Conservation (phyloP, 2,888 invertebrate species). For the Labia minor region DNA sequence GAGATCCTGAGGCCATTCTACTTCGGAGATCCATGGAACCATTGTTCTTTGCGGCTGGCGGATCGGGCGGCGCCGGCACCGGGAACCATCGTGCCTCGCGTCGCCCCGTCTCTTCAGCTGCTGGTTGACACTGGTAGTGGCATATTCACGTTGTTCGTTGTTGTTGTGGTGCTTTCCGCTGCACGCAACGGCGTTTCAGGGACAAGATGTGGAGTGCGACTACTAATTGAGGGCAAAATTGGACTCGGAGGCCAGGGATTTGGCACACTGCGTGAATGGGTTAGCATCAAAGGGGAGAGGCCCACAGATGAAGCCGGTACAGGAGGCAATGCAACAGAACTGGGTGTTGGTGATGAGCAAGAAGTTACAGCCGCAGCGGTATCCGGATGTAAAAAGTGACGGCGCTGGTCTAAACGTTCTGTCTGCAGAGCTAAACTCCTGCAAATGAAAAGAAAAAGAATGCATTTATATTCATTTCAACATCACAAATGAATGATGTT, state of each 20-base stretch:
- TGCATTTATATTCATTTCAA: not conserved
- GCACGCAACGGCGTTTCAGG: conserved; percentile 41
- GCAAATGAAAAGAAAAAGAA: not conserved
- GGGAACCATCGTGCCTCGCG: not conserved
- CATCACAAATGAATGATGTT: no score
- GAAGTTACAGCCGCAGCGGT: conserved; percentile 43
- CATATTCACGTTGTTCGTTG: not conserved
- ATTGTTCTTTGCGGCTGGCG: not conserved
- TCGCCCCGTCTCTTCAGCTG: not conserved
- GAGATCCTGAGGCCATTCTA: no score
- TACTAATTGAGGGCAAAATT: conserved; percentile 58
- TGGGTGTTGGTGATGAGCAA: conserved; percentile 31
- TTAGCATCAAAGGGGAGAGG: conserved; percentile 31
- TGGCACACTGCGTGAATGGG: conserved; percentile 46
- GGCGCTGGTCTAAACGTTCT: conserved; percentile 67
- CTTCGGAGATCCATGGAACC: not conserved
- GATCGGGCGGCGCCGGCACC: conserved; percentile 1
- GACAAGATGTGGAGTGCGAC: conserved; percentile 59
- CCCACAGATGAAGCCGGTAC: conserved; percentile 28
- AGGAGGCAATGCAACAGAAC: conserved; percentile 40
- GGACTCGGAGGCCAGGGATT: conserved; percentile 70
- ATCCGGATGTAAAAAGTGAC: conserved; percentile 80
- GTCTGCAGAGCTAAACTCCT: conserved; percentile 44
- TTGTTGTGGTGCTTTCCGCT: conserved; percentile 9
- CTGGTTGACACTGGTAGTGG: not conserved